Base-by-base conservation (phyloP, 2,113 vertebrate genomes). In the Aspiorhynchus laticeps region DNA sequence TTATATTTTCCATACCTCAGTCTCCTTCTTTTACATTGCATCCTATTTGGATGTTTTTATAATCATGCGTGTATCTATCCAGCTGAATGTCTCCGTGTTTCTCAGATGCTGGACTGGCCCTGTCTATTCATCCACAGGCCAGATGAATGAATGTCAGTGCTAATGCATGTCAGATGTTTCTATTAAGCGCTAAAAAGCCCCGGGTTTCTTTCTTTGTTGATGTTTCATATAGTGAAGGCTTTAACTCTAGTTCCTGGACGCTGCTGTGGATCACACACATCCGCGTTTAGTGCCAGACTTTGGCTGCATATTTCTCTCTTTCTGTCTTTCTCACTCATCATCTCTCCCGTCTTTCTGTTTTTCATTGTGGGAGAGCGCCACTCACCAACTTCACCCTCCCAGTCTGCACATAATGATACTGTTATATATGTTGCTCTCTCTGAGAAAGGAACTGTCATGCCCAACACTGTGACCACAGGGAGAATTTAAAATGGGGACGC, bases 81-180 rank as follows among this genome's bases (percentile, higher is more conserved):
- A 80, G 33, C 48, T 56, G 48, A 75, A 56, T 59, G 28, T 71
- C 63, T 76, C 67, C 36, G 38, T 65, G 67, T 56, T 81, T 59
- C 74, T 86, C 43, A n/a, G 43, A 76, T 69, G n/a, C 74, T 86
- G 19, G 80, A 75, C 61, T 26, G 59, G 51, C 53, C 61, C 69
- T 85, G 71, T 59, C 86, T 59, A 38, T 84, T 81, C 91, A 91
- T 91, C 92, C 91, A 84, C 86, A 84, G 86, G 91, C 90, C 89
- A 91, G 87, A 89, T 80, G 88, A 90, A 85, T 93, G 87, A 90
- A 85, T 93, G 87, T 92, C 90, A 91, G 90, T 36, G 91, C 93
- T 95, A 95, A 95, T 94, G 88, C 87, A 89, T 89, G 88, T 94
- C 94, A 95, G 93, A 95, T 95, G 94, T 92, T 93, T 93, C 91